Conservation (phyloP, 2,888 invertebrate genomes). For the Ochropleura plecta region DNA sequence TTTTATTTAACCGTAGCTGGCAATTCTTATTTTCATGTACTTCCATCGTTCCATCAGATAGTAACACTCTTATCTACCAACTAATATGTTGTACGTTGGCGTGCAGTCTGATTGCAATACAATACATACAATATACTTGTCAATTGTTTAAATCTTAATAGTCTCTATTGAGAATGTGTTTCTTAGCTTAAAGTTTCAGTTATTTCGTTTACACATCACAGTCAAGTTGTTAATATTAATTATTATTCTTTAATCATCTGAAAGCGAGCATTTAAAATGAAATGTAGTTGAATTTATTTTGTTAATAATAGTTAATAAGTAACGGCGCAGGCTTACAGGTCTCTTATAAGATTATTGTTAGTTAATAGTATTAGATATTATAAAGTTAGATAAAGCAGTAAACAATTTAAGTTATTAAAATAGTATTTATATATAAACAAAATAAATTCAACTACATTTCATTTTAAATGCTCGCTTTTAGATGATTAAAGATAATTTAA, state of each 20-base stretch:
- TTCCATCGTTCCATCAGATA: not conserved
- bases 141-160: not conserved
- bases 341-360: slow-evolving; percentile 13
- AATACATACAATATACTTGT: slow-evolving; percentile 11
- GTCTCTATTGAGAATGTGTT: not conserved
- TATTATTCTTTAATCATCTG: not conserved
- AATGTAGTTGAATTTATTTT: not conserved
- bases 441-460: slow-evolving; percentile 2
- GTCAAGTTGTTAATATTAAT: slow-evolving; percentile 1
- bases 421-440: not conserved
- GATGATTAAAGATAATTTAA: not conserved
- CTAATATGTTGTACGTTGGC: slow-evolving; percentile 24
- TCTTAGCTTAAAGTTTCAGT: not conserved
- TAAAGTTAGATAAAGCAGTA: not conserved
- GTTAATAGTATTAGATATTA: not conserved
- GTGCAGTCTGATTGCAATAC: slow-evolving; percentile 30
- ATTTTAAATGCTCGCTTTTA: not conserved
- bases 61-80: slow-evolving; percentile 29
- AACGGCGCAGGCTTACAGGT: not conserved
- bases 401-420: not conserved
- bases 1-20: slow-evolving; percentile 24
- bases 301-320: slow-evolving; percentile 3
- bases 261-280: slow-evolving; percentile 1
- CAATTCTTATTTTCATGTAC: slow-evolving; percentile 32
- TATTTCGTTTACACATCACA: not conserved